A percentile compares a stretch with the other conserved stretches of the same genome.
Evolutionary conservation across 2,797 vertebrate genomes (phyloP).

Genomic region (Pseudochaenichthys georgianus): DNA sequence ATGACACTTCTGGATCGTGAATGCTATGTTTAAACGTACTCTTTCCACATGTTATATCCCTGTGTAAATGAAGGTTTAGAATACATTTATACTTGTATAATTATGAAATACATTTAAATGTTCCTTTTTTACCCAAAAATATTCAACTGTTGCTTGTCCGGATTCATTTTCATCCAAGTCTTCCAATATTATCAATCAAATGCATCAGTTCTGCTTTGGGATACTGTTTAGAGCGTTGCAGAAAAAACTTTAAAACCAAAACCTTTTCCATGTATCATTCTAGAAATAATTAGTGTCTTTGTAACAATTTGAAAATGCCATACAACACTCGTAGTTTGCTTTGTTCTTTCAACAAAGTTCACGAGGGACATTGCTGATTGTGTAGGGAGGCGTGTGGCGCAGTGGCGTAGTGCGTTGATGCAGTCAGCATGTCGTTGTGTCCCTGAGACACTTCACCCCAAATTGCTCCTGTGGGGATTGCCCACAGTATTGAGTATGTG

Average conservation of each 20-base stretch:
- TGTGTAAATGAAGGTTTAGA: not conserved
- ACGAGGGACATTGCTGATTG: not conserved
- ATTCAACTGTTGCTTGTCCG: not conserved
- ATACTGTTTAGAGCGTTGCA: not conserved
- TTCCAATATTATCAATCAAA: constrained; percentile 11
- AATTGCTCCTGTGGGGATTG: no score
- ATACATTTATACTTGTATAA: constrained; percentile 8
- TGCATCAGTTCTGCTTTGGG: not conserved
- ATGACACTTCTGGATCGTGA: not conserved
- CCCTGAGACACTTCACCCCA: no score
- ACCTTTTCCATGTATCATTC: constrained; percentile 6
- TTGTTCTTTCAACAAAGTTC: not conserved
- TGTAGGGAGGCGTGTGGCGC: no score
- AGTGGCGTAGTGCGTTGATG: no score
- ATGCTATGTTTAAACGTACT: constrained; percentile 3
- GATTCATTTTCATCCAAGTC: constrained; percentile 5
- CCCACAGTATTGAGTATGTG: no score
- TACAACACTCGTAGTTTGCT: not conserved
- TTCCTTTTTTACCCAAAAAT: not conserved
- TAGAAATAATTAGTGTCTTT: not conserved
- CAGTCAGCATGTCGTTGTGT: no score
- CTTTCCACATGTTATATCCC: not conserved
- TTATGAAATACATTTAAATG: not conserved
- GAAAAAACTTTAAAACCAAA: constrained; percentile 32
- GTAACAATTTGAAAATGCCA: not conserved